Evolutionary conservation across 2,888 invertebrate genomes (phyloP), one percentile per base, ranked within the genome.

Genomic region (Eutolmus rufibarbis): DNA sequence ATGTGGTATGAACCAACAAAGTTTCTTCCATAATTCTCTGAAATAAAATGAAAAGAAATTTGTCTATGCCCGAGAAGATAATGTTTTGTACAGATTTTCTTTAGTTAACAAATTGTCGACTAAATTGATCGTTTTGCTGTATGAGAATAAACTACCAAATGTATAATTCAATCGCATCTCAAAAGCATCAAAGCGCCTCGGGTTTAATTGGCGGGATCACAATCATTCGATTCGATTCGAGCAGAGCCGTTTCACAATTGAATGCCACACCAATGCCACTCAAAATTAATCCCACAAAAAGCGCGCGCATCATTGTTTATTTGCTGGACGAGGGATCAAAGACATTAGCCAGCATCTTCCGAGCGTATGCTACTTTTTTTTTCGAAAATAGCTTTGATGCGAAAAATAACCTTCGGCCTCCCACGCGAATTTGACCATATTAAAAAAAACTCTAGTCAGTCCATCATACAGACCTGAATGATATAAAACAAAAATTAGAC

Each of bases 291-390:
- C 51, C 79, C 1, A 46, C 28, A 31, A 79, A 79, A 66, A 66
- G 66, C 9, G 66, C 28, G 12, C 66, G 28, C 66, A 66, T 23
- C 51, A 51, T 56, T 79, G 51, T 79, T 79, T 79, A 79, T 34
- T 79, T 79, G 19, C 43, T 51, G 12, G 23, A 51, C n/a, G 51
- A 46, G 79, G 79, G 79, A 79, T 79, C 79, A 79, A 79, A 79
- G 79, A 79, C 79, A 79, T 31, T 79, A 51, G 79, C 31, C 40
- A 78, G 51, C 9, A 46, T 28, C 19, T 19, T 66, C 9, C 23
- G 56, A 19, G 31, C 66, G 19, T 8, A 66, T n/a, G 56, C 56
- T 56, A 46, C 43, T 16, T 16, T 46, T 16, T 46, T 51, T 51
- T 51, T 28, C 51, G 43, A 28, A 79, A 79, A 51, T 79, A 46